phyloP scores from a whole-genome alignment of 2,113 vertebrate genomes.

The Melanerpes aurifrons region DNA sequence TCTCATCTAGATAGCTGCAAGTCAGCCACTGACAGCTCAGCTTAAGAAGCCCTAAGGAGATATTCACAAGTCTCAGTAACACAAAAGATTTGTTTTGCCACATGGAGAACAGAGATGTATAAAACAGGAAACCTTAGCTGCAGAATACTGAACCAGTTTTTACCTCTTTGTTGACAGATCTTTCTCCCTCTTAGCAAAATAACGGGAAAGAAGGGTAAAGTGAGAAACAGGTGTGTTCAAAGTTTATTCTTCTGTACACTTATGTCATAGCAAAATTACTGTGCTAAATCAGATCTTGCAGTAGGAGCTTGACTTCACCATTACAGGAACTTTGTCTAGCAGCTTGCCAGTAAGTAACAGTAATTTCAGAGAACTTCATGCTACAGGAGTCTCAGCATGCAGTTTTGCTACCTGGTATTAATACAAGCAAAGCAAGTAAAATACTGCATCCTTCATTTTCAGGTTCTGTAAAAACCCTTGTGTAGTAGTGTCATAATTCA shows the following conservation, averaged over 20 bases:
- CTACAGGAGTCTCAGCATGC: background rate
- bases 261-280: background rate
- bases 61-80: background rate
- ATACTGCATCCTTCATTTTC: background rate
- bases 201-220: background rate
- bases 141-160: background rate
- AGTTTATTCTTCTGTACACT: background rate
- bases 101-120: background rate
- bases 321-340: background rate
- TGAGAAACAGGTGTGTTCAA: accelerated
- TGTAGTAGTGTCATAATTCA: background rate
- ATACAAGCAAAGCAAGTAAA: background rate
- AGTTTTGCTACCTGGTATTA: background rate
- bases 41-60: background rate
- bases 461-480: background rate
- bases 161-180: background rate
- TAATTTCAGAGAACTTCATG: background rate
- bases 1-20: background rate
- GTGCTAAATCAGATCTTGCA: background rate
- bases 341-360: no score
- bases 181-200: background rate
- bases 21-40: background rate
- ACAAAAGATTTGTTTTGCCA: background rate
- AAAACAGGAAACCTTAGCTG: background rate
- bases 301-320: background rate